Conservation (phyloP, 2,888 invertebrate species). For the Lysandra coridon region DNA sequence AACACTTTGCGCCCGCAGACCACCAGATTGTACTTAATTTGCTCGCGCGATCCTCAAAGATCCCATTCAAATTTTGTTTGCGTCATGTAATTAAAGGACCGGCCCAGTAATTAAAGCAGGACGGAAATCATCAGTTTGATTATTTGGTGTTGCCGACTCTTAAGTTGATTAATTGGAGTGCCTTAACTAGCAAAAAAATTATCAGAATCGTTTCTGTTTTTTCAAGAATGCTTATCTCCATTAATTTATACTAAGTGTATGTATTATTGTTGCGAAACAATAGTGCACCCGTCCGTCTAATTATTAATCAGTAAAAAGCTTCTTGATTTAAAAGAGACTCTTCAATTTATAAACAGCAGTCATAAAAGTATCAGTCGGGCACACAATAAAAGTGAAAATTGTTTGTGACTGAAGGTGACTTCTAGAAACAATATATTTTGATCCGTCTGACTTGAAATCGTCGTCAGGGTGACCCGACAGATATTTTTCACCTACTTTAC, state of each 20-base stretch:
- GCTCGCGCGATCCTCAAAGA: constrained; percentile 44
- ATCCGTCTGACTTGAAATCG: not conserved
- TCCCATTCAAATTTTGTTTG: constrained; percentile 36
- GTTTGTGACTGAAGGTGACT: not conserved
- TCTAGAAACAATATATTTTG: constrained; percentile 3
- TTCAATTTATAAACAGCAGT: not conserved
- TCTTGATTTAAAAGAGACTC: constrained; percentile 1
- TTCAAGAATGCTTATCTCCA: not conserved
- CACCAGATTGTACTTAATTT: constrained; percentile 48
- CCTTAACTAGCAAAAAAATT: not conserved
- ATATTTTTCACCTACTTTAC: not conserved
- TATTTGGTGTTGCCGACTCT: not conserved
- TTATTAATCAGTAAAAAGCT: constrained; percentile 12
- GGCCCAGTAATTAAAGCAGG: constrained; percentile 21
- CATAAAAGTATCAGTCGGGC: not conserved
- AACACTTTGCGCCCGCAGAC: constrained; percentile 44
- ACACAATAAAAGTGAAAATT: not conserved
- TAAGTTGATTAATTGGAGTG: not conserved
- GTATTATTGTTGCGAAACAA: not conserved
- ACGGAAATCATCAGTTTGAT: not conserved
- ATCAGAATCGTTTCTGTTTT: not conserved
- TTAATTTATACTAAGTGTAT: not conserved
- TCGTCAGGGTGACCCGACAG: not conserved
- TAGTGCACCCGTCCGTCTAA: not conserved
- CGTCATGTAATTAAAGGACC: constrained; percentile 34